Conservation (phyloP, 2,797 vertebrate species). For the Halcyon badia region DNA sequence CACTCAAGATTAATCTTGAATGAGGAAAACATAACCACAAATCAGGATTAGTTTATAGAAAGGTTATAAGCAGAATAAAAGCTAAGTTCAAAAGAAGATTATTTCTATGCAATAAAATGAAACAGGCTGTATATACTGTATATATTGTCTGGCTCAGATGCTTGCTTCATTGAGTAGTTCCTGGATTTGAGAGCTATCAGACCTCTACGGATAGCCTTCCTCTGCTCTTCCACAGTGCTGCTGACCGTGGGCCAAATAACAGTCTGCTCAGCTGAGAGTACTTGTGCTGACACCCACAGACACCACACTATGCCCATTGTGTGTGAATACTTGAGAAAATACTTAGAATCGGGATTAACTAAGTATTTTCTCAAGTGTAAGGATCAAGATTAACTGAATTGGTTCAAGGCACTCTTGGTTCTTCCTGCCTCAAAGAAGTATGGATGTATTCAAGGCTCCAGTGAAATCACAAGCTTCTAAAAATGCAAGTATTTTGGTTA, state of each 20-base stretch:
- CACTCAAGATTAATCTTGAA: not conserved
- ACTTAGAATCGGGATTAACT: not conserved
- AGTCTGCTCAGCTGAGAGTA: not conserved
- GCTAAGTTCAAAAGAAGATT: not conserved
- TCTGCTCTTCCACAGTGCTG: not conserved
- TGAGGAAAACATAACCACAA: not conserved
- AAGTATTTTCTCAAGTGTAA: not conserved
- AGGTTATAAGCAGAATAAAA: slow-evolving; percentile 3
- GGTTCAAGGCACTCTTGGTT: not conserved
- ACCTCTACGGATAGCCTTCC: not conserved
- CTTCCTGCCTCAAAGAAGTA: not conserved
- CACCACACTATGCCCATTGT: not conserved
- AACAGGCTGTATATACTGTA: not conserved
- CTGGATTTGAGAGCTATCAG: not conserved
- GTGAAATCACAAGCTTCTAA: slow-evolving; percentile 26
- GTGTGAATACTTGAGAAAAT: not conserved
- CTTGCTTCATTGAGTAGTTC: not conserved
- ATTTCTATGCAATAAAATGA: not conserved
- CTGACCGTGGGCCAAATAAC: not conserved
- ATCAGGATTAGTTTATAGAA: not conserved
- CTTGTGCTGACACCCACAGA: not conserved
- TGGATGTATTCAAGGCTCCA: not conserved
- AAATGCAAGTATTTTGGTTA: slow-evolving; percentile 33
- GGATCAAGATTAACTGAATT: not conserved
- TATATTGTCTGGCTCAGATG: not conserved